These are phyloP conservation scores for Cepphus grylle DNA, from an alignment of 2,113 vertebrate species.

Conservation along the genomic window DNA sequence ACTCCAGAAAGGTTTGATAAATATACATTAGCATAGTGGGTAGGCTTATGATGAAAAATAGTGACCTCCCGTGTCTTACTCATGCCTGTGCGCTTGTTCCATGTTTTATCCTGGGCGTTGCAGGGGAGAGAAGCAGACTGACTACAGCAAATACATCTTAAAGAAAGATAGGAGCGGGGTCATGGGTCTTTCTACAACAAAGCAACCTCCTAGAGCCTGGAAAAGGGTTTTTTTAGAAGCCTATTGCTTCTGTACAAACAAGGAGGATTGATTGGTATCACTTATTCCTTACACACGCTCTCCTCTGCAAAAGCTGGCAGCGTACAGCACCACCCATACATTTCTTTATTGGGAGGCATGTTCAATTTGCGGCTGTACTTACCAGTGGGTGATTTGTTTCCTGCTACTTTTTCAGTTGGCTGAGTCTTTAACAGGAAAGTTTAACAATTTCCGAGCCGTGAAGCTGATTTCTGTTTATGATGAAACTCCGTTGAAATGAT, in stretches of 20 bases:
- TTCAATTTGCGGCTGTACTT: not conserved
- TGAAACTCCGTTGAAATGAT: not conserved
- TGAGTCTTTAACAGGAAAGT: not conserved
- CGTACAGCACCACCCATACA: not conserved
- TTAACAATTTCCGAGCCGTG: not conserved
- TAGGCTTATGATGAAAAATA: not conserved
- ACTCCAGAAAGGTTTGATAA: not conserved
- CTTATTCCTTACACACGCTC: not conserved
- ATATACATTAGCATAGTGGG: not conserved
- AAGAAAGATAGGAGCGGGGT: not conserved
- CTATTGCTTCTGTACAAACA: not conserved
- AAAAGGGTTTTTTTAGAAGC: not conserved
- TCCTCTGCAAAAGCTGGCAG: not conserved
- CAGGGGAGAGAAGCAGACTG: not conserved
- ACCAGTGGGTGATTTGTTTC: not conserved
- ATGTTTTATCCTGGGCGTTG: not conserved
- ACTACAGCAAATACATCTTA: not conserved
- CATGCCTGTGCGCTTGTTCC: not conserved
- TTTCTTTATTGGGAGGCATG: not conserved
- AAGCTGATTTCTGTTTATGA: not conserved
- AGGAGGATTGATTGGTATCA: not conserved
- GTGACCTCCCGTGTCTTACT: not conserved
- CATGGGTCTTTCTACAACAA: not conserved
- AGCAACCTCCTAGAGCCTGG: not conserved
- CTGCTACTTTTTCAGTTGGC: not conserved